A percentile compares a stretch with the other conserved stretches of the same genome.
Evolutionary conservation across 2,797 vertebrate genomes (phyloP).

Genomic region (Neostethus bicornis): DNA sequence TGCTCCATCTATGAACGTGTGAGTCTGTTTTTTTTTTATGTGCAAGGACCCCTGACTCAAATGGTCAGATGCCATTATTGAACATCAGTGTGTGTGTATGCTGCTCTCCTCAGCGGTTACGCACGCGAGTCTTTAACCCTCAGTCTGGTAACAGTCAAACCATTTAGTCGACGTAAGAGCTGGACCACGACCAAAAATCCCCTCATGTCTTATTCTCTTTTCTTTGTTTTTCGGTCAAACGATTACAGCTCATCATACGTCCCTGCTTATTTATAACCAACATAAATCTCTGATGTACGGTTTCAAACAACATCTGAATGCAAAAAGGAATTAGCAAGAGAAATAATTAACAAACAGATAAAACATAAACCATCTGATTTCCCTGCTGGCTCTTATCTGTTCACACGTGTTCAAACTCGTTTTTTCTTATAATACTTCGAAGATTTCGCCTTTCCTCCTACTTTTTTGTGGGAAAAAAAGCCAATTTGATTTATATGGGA

Average conservation of each 20-base stretch:
- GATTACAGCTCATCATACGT: slow-evolving; percentile 23
- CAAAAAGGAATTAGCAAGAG: slow-evolving; percentile 52
- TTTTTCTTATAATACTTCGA: slow-evolving; percentile 11
- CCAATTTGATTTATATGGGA: too few species aligned
- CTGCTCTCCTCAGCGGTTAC: slow-evolving; percentile 21
- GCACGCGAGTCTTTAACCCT: slow-evolving; percentile 52
- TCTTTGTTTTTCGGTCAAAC: slow-evolving; percentile 17
- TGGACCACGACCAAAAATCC: slow-evolving; percentile 36
- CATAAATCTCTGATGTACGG: slow-evolving; percentile 56
- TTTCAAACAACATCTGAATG: slow-evolving; percentile 49
- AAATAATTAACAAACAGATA: slow-evolving; percentile 67
- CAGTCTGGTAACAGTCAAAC: slow-evolving; percentile 59
- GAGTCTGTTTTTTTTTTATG: slow-evolving; percentile 28
- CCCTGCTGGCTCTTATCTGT: slow-evolving; percentile 52
- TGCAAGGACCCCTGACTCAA: slow-evolving; percentile 28
- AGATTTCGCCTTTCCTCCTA: neutral
- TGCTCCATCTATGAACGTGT: slow-evolving; percentile 46
- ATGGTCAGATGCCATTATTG: slow-evolving; percentile 50
- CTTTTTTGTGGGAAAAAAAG: too few species aligned
- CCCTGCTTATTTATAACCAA: slow-evolving; percentile 48
- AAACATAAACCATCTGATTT: slow-evolving; percentile 56
- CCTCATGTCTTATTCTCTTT: neutral
- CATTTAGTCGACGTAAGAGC: slow-evolving; percentile 50
- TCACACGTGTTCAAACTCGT: slow-evolving; percentile 43
- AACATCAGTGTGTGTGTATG: slow-evolving; percentile 24